Evolutionary conservation across 2,888 invertebrate species (phyloP).

Genomic region (Willowsia nigromaculata): DNA sequence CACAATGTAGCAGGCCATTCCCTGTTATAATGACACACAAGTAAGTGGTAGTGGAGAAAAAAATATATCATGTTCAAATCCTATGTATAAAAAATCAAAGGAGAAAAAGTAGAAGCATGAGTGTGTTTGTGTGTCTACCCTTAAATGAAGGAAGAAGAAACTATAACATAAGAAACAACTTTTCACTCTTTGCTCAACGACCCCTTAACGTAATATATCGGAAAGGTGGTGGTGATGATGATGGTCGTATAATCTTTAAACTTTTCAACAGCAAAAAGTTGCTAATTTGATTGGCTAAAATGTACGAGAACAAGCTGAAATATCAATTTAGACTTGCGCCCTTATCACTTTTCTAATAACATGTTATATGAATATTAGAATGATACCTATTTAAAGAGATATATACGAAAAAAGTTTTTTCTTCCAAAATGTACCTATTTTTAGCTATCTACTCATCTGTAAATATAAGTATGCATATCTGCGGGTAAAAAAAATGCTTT

Average conservation of each 20-base stretch:
- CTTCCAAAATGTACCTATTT: too few species aligned
- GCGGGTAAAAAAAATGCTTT: too few species aligned
- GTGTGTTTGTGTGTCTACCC: background rate
- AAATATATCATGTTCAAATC: background rate
- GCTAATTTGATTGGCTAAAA: conserved; percentile 35
- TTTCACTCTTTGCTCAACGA: background rate
- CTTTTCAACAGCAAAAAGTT: conserved; percentile 34
- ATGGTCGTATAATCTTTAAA: conserved; percentile 43
- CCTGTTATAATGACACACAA: conserved; percentile 40
- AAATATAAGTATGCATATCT: too few species aligned
- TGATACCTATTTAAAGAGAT: background rate
- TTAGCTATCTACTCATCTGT: too few species aligned
- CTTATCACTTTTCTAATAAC: conserved; percentile 7
- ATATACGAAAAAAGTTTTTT: background rate
- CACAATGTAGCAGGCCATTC: conserved; percentile 69
- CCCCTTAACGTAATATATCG: background rate
- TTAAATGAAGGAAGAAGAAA: background rate
- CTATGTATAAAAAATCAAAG: background rate
- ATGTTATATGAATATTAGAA: background rate
- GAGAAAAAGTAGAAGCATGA: background rate
- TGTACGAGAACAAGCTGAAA: background rate
- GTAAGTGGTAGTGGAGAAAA: background rate
- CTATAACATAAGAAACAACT: conserved; percentile 8
- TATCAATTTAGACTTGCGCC: conserved; percentile 44
- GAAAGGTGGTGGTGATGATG: background rate